Evolutionary conservation across 2,797 vertebrate species (phyloP), one percentile per base, ranked within the genome.

Genomic region (Uromys caudimaculatus): DNA sequence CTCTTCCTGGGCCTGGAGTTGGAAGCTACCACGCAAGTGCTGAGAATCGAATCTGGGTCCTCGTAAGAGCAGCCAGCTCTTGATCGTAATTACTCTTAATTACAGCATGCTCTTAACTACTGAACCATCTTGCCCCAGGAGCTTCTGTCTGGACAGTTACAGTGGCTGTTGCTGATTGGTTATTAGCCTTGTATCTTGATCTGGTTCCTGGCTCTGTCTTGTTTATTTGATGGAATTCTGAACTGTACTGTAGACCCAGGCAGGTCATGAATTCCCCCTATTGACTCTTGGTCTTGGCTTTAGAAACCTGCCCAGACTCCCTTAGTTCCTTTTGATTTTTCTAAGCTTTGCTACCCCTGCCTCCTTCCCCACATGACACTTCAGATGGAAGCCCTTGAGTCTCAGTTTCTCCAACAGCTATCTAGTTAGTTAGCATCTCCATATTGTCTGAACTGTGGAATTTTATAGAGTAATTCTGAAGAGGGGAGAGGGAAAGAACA

Each of bases 311-410:
- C 79, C 14, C 41, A 75, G 75, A 89, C 64, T 77, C 24, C 21
- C 23, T 82, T 76, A 73, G 69, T 91, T 85, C 38, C 88, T 32
- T 83, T 41, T 56, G 81, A 76, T n/a, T 92, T 90, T 95, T 54
- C 56, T 76, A 50, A 52, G 35, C 52, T 73, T 84, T 50, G 60
- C 29, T 83, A 56, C 32, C 8, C n/a, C 41, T 12, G 0, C 23
- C 35, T 21, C 50, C 21, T 1, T 50, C 14, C 14, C 13, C 17
- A 7, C 69, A 6, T 1, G n/a, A 16, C 11, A 2, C 10, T 84
- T 64, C 71, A 92, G 44, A 79, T 75, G 50, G 56, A 69, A 92
- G 16, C 54, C 56, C 76, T 67, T 58, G n/a, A 44, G n/a, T 73
- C 73, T 90, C 47, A 14, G 27, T 62, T 75, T 83, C 52, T 91